Evolutionary conservation across 2,113 vertebrate genomes (phyloP).

Genomic region (Sylvia atricapilla): DNA sequence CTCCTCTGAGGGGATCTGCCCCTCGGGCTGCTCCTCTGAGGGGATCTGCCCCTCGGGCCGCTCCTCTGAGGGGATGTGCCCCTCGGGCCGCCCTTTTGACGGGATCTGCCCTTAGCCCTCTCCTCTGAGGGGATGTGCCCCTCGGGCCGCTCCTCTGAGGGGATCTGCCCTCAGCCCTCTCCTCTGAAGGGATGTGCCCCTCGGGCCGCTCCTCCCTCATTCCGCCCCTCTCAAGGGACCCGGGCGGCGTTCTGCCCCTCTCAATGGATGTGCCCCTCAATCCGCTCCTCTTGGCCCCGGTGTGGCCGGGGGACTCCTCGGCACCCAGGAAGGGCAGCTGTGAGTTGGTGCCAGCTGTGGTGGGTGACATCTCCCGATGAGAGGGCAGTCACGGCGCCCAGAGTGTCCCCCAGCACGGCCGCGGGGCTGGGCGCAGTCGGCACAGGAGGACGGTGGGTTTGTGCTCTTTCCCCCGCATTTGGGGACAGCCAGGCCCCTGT

Average conservation of each 20-base stretch:
- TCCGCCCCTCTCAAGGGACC: not conserved
- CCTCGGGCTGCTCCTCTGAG: fast-evolving
- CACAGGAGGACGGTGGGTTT: fast-evolving
- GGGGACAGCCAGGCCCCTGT: fast-evolving
- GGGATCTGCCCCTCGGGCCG: not conserved
- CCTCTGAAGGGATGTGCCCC: not conserved
- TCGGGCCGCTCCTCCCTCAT: fast-evolving
- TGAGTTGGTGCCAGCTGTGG: not conserved
- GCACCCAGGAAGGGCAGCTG: not conserved
- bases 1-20: too few relatives aligned
- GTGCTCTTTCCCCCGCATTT: fast-evolving
- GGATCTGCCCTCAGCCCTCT: fast-evolving
- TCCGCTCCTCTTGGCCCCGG: not conserved
- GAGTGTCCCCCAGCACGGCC: not conserved
- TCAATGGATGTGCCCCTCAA: not conserved
- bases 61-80: not conserved
- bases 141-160: too few relatives aligned
- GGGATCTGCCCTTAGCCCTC: fast-evolving
- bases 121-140: not conserved
- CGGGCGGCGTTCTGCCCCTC: too few relatives aligned
- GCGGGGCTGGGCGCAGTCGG: fast-evolving
- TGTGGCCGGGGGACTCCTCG: not conserved
- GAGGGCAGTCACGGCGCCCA: fast-evolving
- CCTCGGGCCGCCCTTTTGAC: fast-evolving
- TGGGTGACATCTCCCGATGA: not conserved